phyloP scores from a whole-genome alignment of 2,888 invertebrate species.

The Tinea pellionella region DNA sequence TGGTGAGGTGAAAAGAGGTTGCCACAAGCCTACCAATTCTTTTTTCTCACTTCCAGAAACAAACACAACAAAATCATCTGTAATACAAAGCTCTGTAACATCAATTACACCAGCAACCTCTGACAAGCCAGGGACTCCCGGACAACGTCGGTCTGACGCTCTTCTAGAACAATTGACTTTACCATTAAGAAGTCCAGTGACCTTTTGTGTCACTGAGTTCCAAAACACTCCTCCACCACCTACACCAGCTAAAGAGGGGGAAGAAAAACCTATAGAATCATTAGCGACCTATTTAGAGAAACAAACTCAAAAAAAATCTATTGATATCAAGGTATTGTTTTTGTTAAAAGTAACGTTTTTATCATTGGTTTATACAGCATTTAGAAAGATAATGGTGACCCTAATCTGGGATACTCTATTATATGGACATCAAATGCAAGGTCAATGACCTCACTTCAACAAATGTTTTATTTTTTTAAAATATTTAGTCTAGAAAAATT shows the following conservation, averaged over 20 bases:
- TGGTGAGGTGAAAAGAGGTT: too few relatives aligned
- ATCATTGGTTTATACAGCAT: too few relatives aligned
- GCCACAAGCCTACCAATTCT: too few relatives aligned
- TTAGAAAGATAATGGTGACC: too few relatives aligned
- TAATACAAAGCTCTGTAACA: conserved; percentile 50
- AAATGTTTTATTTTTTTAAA: too few relatives aligned
- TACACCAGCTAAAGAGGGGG: conserved; percentile 41
- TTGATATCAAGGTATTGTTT: conserved; percentile 50
- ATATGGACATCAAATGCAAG: too few relatives aligned
- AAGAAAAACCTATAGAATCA: conserved; percentile 27
- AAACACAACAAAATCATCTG: conserved; percentile 41
- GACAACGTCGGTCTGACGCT: conserved; percentile 57
- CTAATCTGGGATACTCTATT: too few relatives aligned
- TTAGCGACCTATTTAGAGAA: conserved; percentile 29
- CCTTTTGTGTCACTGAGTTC: conserved; percentile 19
- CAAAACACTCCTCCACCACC: conserved; percentile 30
- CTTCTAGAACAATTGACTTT: conserved; percentile 55
- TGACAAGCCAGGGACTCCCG: conserved; percentile 45
- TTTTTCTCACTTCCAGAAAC: background rate
- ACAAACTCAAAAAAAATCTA: conserved; percentile 17
- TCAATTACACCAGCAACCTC: conserved; percentile 43
- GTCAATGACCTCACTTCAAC: too few relatives aligned
- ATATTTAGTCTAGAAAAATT: too few relatives aligned
- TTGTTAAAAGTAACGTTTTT: conserved; percentile 75
- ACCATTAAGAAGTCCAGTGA: conserved; percentile 45